Evolutionary conservation across 1,140 invertebrate genomes (phyloP).

Genomic region (Diabrotica virgifera): DNA sequence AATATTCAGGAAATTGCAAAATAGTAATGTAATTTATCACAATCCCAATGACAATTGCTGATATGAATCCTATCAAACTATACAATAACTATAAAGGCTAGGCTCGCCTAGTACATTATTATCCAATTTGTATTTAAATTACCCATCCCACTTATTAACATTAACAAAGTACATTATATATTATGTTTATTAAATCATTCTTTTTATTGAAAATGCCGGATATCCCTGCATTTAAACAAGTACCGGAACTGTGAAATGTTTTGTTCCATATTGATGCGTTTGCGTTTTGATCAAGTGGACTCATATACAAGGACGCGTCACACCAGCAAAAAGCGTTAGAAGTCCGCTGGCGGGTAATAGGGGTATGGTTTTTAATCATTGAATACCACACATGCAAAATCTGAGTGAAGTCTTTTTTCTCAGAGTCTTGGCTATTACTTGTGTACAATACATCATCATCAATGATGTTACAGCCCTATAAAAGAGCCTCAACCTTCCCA

Average conservation of each 20-base stretch:
- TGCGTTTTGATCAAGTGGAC: slow-evolving; percentile 18
- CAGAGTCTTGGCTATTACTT: too few species aligned
- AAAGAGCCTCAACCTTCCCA: too few species aligned
- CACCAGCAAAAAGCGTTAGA: too few species aligned
- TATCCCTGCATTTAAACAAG: slow-evolving; percentile 26
- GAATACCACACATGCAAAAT: too few species aligned
- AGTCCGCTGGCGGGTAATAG: too few species aligned
- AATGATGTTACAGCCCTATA: too few species aligned
- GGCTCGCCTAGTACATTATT: slow-evolving; percentile 17
- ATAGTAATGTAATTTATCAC: too few species aligned
- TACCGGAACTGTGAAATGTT: slow-evolving; percentile 31
- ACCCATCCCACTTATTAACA: slow-evolving; percentile 22
- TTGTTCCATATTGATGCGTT: slow-evolving; percentile 31
- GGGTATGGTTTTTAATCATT: too few species aligned
- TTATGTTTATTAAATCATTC: slow-evolving; percentile 36
- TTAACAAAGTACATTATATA: slow-evolving; percentile 11
- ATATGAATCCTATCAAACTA: not conserved
- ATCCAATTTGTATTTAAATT: slow-evolving; percentile 19
- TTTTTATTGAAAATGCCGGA: slow-evolving; percentile 29
- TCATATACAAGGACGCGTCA: slow-evolving; percentile 24
- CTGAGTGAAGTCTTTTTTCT: too few species aligned
- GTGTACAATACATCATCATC: too few species aligned
- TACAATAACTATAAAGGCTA: not conserved
- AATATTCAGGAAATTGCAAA: too few species aligned
- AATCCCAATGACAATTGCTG: not conserved